A percentile compares a stretch with the other conserved stretches of the same genome.
These are phyloP conservation scores for Tachysurus fulvidraco DNA, from an alignment of 2,113 vertebrate species.

Conservation along the genomic window DNA sequence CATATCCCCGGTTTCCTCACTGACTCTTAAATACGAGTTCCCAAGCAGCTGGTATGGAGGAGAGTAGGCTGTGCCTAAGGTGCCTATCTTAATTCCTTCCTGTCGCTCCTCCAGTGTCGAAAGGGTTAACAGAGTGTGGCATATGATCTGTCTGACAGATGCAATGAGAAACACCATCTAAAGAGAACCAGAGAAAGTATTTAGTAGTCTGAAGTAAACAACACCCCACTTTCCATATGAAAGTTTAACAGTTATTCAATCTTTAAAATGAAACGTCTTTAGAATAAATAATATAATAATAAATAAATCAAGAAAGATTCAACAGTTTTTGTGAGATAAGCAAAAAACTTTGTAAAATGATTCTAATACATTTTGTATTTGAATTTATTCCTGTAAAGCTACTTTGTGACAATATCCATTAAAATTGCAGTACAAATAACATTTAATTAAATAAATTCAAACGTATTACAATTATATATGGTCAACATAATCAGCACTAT, in stretches of 20 bases:
- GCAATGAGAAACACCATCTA: conserved; percentile 67
- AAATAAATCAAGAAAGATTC: background rate
- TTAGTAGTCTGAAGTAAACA: conserved; percentile 9
- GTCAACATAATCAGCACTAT: background rate
- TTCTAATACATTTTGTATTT: too few species aligned
- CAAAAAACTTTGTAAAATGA: background rate
- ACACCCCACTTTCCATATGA: conserved; percentile 29
- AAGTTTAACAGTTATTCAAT: conserved; percentile 32
- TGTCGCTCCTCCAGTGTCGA: conserved; percentile 67
- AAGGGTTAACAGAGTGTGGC: conserved; percentile 58
- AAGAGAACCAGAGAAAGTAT: conserved; percentile 20
- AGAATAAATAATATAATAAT: background rate
- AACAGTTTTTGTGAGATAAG: background rate
- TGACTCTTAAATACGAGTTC: conserved; percentile 64
- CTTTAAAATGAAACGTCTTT: background rate
- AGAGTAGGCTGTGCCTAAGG: conserved; percentile 60
- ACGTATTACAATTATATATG: background rate
- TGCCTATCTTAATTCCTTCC: conserved; percentile 64
- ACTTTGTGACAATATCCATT: too few species aligned
- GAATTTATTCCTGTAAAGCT: too few species aligned
- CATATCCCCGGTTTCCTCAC: conserved; percentile 67
- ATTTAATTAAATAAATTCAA: background rate
- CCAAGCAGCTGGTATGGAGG: conserved; percentile 69
- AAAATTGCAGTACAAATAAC: too few species aligned
- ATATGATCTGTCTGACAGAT: conserved; percentile 60